Base-by-base conservation (phyloP, 2,113 vertebrate genomes). In the Corythoichthys intestinalis region DNA sequence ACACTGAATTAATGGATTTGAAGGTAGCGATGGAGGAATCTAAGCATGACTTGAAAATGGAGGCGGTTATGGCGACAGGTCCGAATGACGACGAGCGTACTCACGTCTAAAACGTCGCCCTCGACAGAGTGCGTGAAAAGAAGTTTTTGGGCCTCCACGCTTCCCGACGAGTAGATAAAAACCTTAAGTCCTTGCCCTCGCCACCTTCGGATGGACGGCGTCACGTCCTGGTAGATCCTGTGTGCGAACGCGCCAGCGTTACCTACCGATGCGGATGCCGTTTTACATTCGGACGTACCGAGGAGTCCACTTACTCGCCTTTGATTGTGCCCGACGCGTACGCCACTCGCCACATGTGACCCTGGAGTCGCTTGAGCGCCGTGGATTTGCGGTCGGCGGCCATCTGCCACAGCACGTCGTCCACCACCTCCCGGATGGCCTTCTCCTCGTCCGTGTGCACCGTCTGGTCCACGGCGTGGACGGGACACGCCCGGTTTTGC, bases 101-200 rank as follows among this genome's bases (percentile, higher is more conserved):
- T 89, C 86, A 94, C 97, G 76, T 96, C 93, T 87, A 96, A 88
- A 62, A 99, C 91, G 68, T 98, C 91, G 69, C 96, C 97, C 86
- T 99, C 94, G 2, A 94, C 93, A 15, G 96, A 98, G 77, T 95
- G 91, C 61, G 93, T 91, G 0, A 99, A 98, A 60, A 99, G 85
- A 28, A 98, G 94, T 70, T 98, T 98, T 91, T 99, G 97, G 2
- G 97, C 96, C 81, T 99, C 97, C 2, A 98, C 87, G 3, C 96
- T 98, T 69, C 97, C 97, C 12, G 96, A 98, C 1, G 97, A 99
- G 89, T 98, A 99, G 78, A 99, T 92, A 67, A 94, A 98, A 37
- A 98, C 87, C 79, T 96, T 98, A 66, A 96, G 88, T 35, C 94
- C 94, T 0, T 90, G 91, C 75, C 84, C 91, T 75, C 92, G 91